These are phyloP conservation scores for Drosophila miranda DNA, from an alignment of 1,140 invertebrate species.

Conservation along the genomic window DNA sequence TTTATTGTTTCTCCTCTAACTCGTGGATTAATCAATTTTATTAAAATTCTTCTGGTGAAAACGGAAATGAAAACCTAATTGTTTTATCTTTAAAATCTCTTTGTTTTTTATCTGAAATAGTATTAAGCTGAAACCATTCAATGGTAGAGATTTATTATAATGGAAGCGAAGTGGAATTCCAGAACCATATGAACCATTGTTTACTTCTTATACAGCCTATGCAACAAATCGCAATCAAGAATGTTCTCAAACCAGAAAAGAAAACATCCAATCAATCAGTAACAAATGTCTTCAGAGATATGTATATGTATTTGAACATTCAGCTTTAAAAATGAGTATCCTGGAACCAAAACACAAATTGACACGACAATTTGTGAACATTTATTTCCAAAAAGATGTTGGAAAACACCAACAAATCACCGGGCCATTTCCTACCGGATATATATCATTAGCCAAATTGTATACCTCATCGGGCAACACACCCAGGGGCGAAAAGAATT, in stretches of 20 bases:
- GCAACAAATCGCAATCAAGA: neutral
- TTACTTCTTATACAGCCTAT: constrained; percentile 13
- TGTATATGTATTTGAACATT: neutral
- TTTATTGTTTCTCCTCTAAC: too few species aligned
- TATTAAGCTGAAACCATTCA: too few species aligned
- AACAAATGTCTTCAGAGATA: neutral
- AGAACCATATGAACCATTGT: constrained; percentile 11
- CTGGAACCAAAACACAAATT: constrained; percentile 3
- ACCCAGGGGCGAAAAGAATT: constrained; percentile 14
- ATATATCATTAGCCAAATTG: constrained; percentile 48
- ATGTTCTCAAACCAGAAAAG: constrained; percentile 2
- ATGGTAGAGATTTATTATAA: too few species aligned
- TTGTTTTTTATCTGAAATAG: too few species aligned
- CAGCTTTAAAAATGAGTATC: constrained; percentile 15
- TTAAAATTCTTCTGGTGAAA: too few species aligned
- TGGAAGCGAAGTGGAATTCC: neutral
- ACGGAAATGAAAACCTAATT: too few species aligned
- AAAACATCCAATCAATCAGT: neutral
- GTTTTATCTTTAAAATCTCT: too few species aligned
- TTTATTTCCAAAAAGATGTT: constrained; percentile 23
- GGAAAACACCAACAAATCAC: constrained; percentile 21
- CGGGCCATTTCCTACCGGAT: constrained; percentile 39
- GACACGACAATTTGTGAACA: constrained; percentile 43
- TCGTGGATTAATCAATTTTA: too few species aligned
- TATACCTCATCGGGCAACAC: constrained; percentile 36